phyloP scores from a whole-genome alignment of 2,888 invertebrate genomes.

The Synanthedon andrenaeformis region DNA sequence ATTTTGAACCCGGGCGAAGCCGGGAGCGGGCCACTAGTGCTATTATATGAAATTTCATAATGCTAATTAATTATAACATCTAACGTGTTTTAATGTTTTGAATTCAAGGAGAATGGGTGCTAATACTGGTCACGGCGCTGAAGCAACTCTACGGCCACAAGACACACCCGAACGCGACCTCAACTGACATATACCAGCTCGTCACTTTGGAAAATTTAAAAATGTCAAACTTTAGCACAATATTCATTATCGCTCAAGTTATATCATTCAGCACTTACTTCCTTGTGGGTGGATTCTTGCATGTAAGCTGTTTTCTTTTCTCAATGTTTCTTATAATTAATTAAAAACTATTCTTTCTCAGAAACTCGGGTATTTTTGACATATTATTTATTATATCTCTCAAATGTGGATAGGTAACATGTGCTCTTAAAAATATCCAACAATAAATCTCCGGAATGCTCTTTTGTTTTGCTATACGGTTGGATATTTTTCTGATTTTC shows the following conservation, averaged over 20 bases:
- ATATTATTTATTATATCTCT: too few species aligned
- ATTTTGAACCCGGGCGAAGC: too few species aligned
- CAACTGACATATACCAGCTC: constrained; percentile 44
- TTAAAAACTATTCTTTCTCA: too few species aligned
- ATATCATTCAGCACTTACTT: constrained; percentile 74
- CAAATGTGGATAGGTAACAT: too few species aligned
- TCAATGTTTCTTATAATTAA: background rate
- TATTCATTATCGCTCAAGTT: constrained; percentile 57
- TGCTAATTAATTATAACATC: background rate
- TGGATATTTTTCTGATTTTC: background rate
- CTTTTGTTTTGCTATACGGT: background rate
- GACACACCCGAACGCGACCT: constrained; percentile 34
- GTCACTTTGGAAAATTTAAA: constrained; percentile 61
- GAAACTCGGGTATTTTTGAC: too few species aligned
- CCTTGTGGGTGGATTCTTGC: constrained; percentile 74
- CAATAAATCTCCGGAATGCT: background rate
- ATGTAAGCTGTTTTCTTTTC: constrained; percentile 59
- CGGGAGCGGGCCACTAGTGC: too few species aligned
- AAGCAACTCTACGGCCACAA: constrained; percentile 66
- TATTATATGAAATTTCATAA: too few species aligned
- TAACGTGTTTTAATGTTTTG: background rate
- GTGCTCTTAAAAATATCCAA: background rate
- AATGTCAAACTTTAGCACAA: constrained; percentile 58
- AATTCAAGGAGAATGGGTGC: constrained; percentile 76
- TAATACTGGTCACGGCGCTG: constrained; percentile 72